These are phyloP conservation scores for Hirtodrosophila confusa DNA, from an alignment of 2,888 invertebrate species.

Conservation along the genomic window DNA sequence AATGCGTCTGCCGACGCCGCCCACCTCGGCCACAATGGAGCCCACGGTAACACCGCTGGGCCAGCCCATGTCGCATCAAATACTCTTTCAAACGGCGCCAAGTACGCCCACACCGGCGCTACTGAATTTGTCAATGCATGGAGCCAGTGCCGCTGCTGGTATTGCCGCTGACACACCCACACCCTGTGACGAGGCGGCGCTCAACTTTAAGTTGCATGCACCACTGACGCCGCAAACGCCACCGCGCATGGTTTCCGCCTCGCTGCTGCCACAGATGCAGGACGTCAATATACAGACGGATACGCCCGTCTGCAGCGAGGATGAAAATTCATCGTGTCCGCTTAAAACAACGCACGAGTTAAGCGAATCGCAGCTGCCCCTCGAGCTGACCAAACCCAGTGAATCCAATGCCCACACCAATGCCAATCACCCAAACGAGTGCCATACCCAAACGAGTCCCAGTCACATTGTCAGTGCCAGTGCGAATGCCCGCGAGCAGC, in stretches of 20 bases:
- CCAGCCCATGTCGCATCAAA: constrained; percentile 57
- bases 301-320: constrained; percentile 88
- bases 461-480: constrained; percentile 14
- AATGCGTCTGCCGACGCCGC: constrained; percentile 81
- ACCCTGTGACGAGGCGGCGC: constrained; percentile 53
- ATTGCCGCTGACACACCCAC: constrained; percentile 35
- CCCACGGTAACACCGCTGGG: constrained; percentile 43
- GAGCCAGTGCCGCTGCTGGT: constrained; percentile 28
- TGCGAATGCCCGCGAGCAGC: constrained; percentile 15
- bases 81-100: constrained; percentile 68
- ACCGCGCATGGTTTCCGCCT: constrained; percentile 52
- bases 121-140: constrained; percentile 67
- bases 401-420: constrained; percentile 38
- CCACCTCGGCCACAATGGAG: constrained; percentile 80
- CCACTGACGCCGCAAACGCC: constrained; percentile 76
- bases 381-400: constrained; percentile 77
- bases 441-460: constrained; percentile 71
- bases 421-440: constrained; percentile 58
- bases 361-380: constrained; percentile 55
- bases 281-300: constrained; percentile 94
- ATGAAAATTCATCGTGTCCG: constrained; percentile 84
- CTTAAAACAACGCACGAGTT: constrained; percentile 49
- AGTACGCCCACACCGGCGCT: constrained; percentile 50
- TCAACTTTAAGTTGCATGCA: constrained; percentile 68
- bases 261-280: constrained; percentile 86